Base-by-base conservation (phyloP, 2,113 vertebrate species). In the Sus scrofa region DNA sequence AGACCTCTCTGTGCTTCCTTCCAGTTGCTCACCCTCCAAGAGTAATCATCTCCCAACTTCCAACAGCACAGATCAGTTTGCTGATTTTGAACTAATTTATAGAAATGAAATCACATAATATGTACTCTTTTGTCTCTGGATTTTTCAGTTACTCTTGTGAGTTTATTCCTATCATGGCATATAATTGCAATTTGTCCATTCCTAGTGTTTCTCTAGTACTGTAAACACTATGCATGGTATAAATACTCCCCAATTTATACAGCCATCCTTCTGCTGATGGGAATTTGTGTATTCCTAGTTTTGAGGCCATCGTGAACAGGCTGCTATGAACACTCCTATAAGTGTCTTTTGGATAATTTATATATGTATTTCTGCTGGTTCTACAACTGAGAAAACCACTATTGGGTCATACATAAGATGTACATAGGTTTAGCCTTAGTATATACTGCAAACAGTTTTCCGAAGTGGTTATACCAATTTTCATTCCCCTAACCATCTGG, bases 261-360 rank as follows among this genome's bases (percentile, higher is more conserved):
- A 87, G 19, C 27, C 50, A 63, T n/a, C n/a, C n/a, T 65, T 91
- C 65, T 78, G 6, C 30, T 65, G 60, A 52, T 74, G 15, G 12
- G 10, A 30, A 27, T 62, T 91, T 75, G 56, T 44, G 2, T 58
- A 56, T 56, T 83, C 39, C 24, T 62, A 82, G 24, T 78, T 91
- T 60, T 52, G 87, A 86, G n/a, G 8, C 18, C 82, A 15, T 5
- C 54, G 14, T 54, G 60, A 84, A 60, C 4, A 90, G 12, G 19
- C 13, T 68, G 11, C 37, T 88, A n/a, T 52, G 37, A 70, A 50
- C 58, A 88, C 89, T 74, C 22, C 30, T 82, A 9, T n/a, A 54
- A 58, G 19, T 81, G 34, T 70, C 83, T 84, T 92, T 77, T 88
- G 56, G 58, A 93, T n/a, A 84, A 75, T 32, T 85, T 63, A 24